Evolutionary conservation across 2,113 vertebrate genomes (phyloP), one percentile per base, ranked within the genome.

Genomic region (Pygoscelis antarcticus): DNA sequence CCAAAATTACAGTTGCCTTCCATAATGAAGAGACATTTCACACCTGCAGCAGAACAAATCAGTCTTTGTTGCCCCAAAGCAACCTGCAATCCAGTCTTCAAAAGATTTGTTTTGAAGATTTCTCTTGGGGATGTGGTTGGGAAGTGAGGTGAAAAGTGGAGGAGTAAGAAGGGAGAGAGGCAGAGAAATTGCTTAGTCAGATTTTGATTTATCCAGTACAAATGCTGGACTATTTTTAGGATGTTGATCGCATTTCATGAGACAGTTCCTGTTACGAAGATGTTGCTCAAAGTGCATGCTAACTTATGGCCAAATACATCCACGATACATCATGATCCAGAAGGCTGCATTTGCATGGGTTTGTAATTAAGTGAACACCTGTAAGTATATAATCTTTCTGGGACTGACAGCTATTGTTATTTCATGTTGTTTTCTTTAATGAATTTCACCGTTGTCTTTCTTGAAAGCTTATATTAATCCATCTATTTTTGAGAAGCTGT

Each of bases 101-200:
- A 38, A 72, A 11, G 6, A 44, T 12, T 69, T 46, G 75, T 79
- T 81, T 38, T 22, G 1, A 46, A 69, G 18, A 78, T 40, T 68
- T 62, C 4, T 68, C 15, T 38, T 47, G 9, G 18, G 11, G 29
- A 27, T 0, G 1, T 20, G 11, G 11, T 5, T 49, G 2, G 14
- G 25, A 90, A 82, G 5, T 68, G 64, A 74, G n/a, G 34, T 34
- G 40, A 89, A 62, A 10, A 64, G 22, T 23, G 25, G 38, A 68
- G 16, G 11, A 25, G 3, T 15, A 57, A 72, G 52, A 76, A 84
- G 4, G 14, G 26, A 79, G 13, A 55, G 5, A 55, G 19, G 30
- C 18, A 76, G 34, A 69, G 72, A 83, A 85, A 49, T 23, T 80
- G 7, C 32, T 93, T 29, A 70, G 27, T 11, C 11, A 88, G 34